phyloP scores from a whole-genome alignment of 1,140 invertebrate genomes.

The Drosophila chauvacae region DNA sequence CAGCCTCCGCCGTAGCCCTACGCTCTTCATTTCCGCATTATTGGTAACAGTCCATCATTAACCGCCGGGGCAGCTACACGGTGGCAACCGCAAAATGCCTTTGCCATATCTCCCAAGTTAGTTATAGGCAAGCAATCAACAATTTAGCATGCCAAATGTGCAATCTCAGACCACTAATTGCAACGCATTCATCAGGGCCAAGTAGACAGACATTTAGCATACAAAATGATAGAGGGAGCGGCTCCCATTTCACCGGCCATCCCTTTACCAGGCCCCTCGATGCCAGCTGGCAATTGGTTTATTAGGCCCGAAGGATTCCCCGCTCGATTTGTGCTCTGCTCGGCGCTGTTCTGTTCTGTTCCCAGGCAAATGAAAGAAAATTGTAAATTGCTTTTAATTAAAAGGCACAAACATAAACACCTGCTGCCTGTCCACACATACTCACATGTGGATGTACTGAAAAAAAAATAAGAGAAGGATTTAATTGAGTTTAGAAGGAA shows the following conservation, averaged over 20 bases:
- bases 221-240: conserved; percentile 49
- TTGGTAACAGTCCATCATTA: conserved; percentile 49
- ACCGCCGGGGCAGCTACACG: conserved; percentile 19
- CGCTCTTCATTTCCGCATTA: conserved; percentile 44
- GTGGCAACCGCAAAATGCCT: conserved; percentile 38
- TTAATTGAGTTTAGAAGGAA: too few relatives aligned
- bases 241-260: background rate
- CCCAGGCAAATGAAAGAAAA: conserved; percentile 71
- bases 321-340: conserved; percentile 31
- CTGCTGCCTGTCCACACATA: conserved; percentile 63
- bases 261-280: conserved; percentile 1
- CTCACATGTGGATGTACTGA: background rate
- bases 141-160: conserved; percentile 71
- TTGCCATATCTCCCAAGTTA: conserved; percentile 57
- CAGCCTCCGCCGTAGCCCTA: background rate
- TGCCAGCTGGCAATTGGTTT: conserved; percentile 51
- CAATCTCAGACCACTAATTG: conserved; percentile 80
- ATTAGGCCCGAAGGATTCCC: conserved; percentile 51
- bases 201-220: conserved; percentile 56
- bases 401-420: conserved; percentile 83
- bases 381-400: conserved; percentile 83
- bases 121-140: conserved; percentile 44
- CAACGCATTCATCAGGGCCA: conserved; percentile 71
- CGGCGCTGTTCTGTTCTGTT: conserved; percentile 21
- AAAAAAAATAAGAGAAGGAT: background rate